Conservation (phyloP, 2,113 vertebrate species). For the Periophthalmus modestus region DNA sequence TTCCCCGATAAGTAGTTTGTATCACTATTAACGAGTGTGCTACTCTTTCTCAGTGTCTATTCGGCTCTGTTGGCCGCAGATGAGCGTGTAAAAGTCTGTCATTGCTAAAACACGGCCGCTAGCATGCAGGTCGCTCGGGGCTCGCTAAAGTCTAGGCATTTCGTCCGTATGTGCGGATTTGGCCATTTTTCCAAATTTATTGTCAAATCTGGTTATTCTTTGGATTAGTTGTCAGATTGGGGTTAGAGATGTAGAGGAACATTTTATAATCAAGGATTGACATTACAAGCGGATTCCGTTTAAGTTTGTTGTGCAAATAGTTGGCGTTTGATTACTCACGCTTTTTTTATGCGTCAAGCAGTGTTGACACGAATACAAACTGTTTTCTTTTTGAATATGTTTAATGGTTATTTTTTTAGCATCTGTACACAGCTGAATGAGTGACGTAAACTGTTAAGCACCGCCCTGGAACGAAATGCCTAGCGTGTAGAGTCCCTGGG, state of each 20-base stretch:
- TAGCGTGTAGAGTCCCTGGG: not conserved
- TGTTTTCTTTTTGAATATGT: too few relatives aligned
- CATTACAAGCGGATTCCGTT: not conserved
- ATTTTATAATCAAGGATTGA: not conserved
- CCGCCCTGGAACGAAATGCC: not conserved
- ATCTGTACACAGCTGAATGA: not conserved
- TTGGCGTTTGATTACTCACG: not conserved
- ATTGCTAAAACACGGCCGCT: conserved; percentile 32
- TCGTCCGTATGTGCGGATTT: not conserved
- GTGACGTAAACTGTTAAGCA: not conserved
- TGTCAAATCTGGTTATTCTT: not conserved
- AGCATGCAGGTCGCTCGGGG: conserved; percentile 6
- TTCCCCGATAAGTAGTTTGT: fast-evolving
- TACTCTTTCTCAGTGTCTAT: too few relatives aligned
- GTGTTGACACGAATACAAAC: not conserved
- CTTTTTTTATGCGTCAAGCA: not conserved
- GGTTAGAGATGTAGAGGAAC: not conserved
- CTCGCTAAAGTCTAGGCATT: not conserved
- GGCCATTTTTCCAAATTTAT: not conserved
- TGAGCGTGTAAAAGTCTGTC: not conserved
- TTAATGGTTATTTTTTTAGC: too few relatives aligned
- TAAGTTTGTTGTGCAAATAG: not conserved
- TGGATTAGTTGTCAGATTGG: not conserved
- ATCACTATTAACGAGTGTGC: not conserved
- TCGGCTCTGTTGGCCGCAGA: not conserved